Conservation (phyloP, 2,888 invertebrate genomes). For the Pimpla rufipes region DNA sequence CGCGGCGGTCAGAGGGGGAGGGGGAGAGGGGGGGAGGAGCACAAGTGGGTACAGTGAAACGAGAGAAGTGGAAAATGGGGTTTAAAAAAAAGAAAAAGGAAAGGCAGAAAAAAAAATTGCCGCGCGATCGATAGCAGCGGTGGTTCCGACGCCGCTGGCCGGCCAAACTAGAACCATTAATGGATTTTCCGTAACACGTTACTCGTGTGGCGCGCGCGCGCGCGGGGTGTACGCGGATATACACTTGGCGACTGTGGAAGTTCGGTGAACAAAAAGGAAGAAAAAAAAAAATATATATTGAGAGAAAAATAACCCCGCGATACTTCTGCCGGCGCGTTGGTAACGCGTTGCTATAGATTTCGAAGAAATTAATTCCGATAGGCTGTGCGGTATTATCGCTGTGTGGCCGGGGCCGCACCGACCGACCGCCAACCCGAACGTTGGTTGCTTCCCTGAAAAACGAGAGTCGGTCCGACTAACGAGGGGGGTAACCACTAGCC, state of each 20-base stretch:
- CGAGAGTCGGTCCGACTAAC: conserved; percentile 63
- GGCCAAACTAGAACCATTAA: conserved; percentile 72
- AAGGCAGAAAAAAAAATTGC: conserved; percentile 60
- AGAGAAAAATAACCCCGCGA: conserved; percentile 18
- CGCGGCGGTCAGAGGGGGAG: too few relatives aligned
- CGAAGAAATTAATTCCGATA: conserved; percentile 81
- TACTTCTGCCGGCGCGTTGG: conserved; percentile 67
- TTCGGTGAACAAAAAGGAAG: conserved; percentile 75
- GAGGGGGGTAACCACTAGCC: conserved; percentile 64
- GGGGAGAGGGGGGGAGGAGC: neutral
- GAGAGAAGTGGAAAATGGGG: conserved; percentile 52
- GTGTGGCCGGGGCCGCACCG: conserved; percentile 48
- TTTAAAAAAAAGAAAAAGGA: conserved; percentile 27
- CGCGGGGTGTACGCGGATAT: too few relatives aligned
- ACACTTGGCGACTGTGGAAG: conserved; percentile 10
- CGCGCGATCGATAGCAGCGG: conserved; percentile 59
- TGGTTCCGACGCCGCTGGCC: conserved; percentile 23
- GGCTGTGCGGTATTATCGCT: conserved; percentile 73
- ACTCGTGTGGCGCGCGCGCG: neutral
- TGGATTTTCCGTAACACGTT: conserved; percentile 76
- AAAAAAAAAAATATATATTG: conserved; percentile 23
- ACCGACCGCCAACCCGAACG: conserved; percentile 37
- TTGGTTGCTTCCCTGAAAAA: conserved; percentile 33
- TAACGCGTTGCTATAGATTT: conserved; percentile 75
- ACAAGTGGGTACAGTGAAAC: conserved; percentile 39